phyloP scores from a whole-genome alignment of 2,888 invertebrate genomes.

The Cryptocephalus moraei region DNA sequence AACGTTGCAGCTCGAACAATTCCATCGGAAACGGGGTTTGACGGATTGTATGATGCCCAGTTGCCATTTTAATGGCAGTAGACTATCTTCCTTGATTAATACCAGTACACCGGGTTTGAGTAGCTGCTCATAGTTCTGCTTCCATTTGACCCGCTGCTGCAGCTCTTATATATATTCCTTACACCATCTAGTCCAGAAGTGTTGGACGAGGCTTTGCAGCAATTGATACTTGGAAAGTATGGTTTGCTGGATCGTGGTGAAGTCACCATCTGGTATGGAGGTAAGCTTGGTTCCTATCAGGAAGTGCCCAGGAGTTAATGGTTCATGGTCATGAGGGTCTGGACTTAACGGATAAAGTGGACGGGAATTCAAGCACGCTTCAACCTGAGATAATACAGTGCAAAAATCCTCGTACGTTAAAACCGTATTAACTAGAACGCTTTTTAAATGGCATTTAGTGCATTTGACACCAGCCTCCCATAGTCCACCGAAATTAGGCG shows the following conservation, averaged over 20 bases:
- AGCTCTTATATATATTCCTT: neutral
- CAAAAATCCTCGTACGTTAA: slow-evolving; percentile 1
- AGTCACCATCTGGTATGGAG: slow-evolving; percentile 1
- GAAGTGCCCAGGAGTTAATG: neutral
- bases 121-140: no score
- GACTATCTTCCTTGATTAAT: no score
- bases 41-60: neutral
- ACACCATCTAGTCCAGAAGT: neutral
- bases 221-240: neutral
- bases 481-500: slow-evolving; percentile 3
- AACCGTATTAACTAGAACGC: neutral
- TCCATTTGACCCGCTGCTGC: neutral
- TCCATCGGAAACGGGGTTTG: neutral
- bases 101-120: no score
- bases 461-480: neutral
- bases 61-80: no score
- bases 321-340: neutral
- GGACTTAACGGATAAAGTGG: neutral
- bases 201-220: neutral
- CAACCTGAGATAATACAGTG: slow-evolving; percentile 1
- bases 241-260: neutral
- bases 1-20: neutral
- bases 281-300: neutral
- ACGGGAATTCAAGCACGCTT: neutral
- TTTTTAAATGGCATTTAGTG: slow-evolving; percentile 1